phyloP scores from a whole-genome alignment of 2,888 invertebrate species.

The Oligia strigilis region DNA sequence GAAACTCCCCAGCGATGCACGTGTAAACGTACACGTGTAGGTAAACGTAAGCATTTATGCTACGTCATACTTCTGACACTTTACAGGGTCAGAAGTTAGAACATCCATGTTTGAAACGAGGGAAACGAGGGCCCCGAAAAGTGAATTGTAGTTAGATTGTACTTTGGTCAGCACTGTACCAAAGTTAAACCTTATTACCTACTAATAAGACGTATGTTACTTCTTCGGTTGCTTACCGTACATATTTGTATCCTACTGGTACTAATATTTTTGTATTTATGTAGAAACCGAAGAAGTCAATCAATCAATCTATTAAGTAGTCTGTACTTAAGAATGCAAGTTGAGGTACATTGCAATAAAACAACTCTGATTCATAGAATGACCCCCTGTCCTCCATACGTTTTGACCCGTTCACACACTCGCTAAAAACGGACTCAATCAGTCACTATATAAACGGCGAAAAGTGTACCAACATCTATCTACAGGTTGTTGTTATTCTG shows the following conservation, averaged over 20 bases:
- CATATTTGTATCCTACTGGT: neutral
- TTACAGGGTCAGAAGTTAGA: neutral
- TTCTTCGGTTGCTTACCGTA: neutral
- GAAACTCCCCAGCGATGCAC: neutral
- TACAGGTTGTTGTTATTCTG: slow-evolving; percentile 60
- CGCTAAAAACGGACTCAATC: slow-evolving; percentile 25
- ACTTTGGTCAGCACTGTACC: neutral
- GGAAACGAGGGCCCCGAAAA: neutral
- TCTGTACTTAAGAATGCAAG: neutral
- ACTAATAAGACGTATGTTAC: neutral
- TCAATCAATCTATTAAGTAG: neutral
- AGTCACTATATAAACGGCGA: slow-evolving; percentile 21
- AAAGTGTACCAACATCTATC: slow-evolving; percentile 41
- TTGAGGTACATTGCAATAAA: neutral
- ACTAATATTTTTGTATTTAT: no score
- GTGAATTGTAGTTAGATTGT: neutral
- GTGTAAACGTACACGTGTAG: neutral
- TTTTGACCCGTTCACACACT: neutral
- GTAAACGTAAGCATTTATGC: neutral
- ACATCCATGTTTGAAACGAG: neutral
- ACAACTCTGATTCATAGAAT: neutral
- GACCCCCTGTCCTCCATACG: neutral
- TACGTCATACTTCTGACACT: neutral
- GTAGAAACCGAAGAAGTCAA: no score
- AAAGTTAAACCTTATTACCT: neutral